Conservation (phyloP, 2,797 vertebrate genomes). For the Spatula versicolor region DNA sequence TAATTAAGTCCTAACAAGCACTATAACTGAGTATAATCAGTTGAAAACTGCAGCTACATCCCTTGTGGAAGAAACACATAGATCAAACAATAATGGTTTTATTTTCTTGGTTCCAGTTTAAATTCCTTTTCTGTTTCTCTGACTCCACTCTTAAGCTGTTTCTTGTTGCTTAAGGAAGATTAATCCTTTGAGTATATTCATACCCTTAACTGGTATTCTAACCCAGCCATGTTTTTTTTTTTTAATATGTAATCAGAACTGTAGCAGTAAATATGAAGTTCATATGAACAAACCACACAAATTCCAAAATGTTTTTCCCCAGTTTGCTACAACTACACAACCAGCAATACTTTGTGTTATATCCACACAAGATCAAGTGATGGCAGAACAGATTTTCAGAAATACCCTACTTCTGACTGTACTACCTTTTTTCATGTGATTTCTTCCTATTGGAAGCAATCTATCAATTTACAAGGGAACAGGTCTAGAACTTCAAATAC, state of each 20-base stretch:
- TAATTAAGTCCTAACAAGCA: background rate
- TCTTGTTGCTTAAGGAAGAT: background rate
- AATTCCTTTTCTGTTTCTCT: background rate
- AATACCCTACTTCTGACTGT: background rate
- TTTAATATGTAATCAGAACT: background rate
- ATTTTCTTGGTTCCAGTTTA: background rate
- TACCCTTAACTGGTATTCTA: background rate
- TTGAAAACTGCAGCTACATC: background rate
- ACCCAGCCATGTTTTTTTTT: background rate
- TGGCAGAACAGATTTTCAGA: background rate
- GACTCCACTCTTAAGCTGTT: background rate
- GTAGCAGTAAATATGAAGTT: background rate
- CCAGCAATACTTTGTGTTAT: background rate
- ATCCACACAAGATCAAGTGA: background rate
- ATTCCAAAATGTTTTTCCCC: background rate
- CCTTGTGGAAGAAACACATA: background rate
- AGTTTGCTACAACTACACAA: background rate
- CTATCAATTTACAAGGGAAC: background rate
- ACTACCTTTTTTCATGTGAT: background rate
- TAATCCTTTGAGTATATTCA: background rate
- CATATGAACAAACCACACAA: background rate
- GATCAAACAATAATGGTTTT: background rate
- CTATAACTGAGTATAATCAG: background rate
- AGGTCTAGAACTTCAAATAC: background rate
- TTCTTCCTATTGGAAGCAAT: background rate